Evolutionary conservation across 2,888 invertebrate genomes (phyloP).

Genomic region (Xanthorhoe spadicearia): DNA sequence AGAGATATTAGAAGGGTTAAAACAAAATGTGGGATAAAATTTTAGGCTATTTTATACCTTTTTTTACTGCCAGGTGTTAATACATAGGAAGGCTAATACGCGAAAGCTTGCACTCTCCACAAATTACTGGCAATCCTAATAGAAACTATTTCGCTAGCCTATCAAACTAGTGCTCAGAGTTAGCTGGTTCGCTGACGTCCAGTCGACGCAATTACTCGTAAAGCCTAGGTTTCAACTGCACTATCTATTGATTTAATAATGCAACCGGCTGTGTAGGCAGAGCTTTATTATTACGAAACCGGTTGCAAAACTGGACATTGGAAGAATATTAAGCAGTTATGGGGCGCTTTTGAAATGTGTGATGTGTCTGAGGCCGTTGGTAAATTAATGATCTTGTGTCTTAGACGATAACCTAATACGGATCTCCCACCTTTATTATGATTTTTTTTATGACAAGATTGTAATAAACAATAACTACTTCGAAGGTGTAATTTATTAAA

Average conservation of each 20-base stretch:
- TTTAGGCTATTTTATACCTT: too few relatives aligned
- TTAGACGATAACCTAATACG: neutral
- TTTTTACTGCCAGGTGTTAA: too few relatives aligned
- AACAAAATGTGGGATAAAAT: too few relatives aligned
- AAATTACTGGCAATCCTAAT: neutral
- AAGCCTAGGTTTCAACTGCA: slow-evolving; percentile 41
- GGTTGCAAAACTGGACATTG: slow-evolving; percentile 45
- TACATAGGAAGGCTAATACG: too few relatives aligned
- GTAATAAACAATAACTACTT: too few relatives aligned
- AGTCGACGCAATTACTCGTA: slow-evolving; percentile 38
- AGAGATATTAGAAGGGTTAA: too few relatives aligned
- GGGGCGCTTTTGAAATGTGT: slow-evolving; percentile 35
- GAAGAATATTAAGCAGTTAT: slow-evolving; percentile 45
- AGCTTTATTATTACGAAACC: slow-evolving; percentile 45
- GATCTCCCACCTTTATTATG: neutral
- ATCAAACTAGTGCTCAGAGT: neutral
- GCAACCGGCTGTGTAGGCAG: slow-evolving; percentile 44
- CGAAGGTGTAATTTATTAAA: too few relatives aligned
- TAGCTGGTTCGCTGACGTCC: slow-evolving; percentile 29
- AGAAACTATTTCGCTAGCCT: neutral
- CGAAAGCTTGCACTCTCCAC: too few relatives aligned
- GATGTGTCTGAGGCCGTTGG: slow-evolving; percentile 31
- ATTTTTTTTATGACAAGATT: too few relatives aligned
- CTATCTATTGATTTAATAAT: slow-evolving; percentile 47
- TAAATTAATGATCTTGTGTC: slow-evolving; percentile 36